Evolutionary conservation across 2,797 vertebrate genomes (phyloP).

Genomic region (Borostomias antarcticus): DNA sequence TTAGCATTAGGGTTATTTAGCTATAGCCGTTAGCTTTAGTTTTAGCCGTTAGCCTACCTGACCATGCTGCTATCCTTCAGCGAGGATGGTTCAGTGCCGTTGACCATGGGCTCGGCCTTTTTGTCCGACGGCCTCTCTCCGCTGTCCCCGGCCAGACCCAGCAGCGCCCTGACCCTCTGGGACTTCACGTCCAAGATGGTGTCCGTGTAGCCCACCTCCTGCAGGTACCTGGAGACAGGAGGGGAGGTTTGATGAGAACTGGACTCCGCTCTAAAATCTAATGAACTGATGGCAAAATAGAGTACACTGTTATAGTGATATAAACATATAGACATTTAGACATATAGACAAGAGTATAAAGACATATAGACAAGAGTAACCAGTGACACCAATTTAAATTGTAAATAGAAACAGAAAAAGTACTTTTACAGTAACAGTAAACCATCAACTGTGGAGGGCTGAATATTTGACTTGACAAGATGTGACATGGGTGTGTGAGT

Average conservation of each 20-base stretch:
- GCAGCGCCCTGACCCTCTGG: conserved; percentile 85
- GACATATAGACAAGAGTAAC: too few relatives aligned
- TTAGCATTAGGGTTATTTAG: not conserved
- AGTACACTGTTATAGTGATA: too few relatives aligned
- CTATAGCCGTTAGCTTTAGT: not conserved
- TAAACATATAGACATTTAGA: too few relatives aligned
- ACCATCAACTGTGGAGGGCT: not conserved
- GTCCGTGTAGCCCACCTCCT: conserved; percentile 94
- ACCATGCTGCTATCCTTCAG: conserved; percentile 82
- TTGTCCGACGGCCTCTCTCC: conserved; percentile 79
- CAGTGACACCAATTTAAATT: too few relatives aligned
- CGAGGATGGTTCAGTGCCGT: conserved; percentile 85
- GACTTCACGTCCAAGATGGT: conserved; percentile 95
- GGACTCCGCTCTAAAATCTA: too few relatives aligned
- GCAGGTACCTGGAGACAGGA: conserved; percentile 82
- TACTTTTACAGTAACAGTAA: not conserved
- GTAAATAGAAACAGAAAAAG: too few relatives aligned
- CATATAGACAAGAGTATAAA: too few relatives aligned
- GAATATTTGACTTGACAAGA: not conserved
- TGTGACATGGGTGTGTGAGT: not conserved
- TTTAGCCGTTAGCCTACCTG: conserved; percentile 43
- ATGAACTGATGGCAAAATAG: too few relatives aligned
- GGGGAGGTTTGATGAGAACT: not conserved
- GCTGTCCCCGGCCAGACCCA: conserved; percentile 84
- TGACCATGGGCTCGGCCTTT: conserved; percentile 85